phyloP scores from a whole-genome alignment of 2,888 invertebrate species.

The Hololepta plana region DNA sequence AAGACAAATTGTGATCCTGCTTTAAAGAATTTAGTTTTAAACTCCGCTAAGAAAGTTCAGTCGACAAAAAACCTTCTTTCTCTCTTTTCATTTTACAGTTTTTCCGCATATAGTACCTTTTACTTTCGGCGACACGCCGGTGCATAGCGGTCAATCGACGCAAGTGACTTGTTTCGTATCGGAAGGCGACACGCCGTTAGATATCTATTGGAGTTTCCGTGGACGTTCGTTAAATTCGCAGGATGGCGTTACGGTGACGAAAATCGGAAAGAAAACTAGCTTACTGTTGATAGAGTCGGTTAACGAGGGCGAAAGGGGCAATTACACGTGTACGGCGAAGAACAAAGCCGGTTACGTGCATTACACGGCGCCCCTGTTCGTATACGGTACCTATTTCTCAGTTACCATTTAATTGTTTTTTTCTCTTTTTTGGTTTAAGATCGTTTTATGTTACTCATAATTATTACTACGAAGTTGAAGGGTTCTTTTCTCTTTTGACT shows the following conservation, averaged over 20 bases:
- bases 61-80: too few relatives aligned
- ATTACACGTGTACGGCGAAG: constrained; percentile 26
- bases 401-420: too few relatives aligned
- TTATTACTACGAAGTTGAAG: too few relatives aligned
- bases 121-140: constrained; percentile 56
- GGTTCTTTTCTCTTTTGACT: too few relatives aligned
- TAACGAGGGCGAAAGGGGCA: constrained; percentile 23
- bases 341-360: constrained; percentile 24
- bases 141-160: constrained; percentile 61
- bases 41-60: too few relatives aligned
- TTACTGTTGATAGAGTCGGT: constrained; percentile 23
- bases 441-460: too few relatives aligned
- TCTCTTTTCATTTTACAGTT: too few relatives aligned
- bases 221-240: too few relatives aligned
- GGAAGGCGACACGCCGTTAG: constrained; percentile 37
- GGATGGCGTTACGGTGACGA: constrained; percentile 20
- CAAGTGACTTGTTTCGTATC: constrained; percentile 51
- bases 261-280: constrained; percentile 29
- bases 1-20: too few relatives aligned
- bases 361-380: constrained; percentile 22
- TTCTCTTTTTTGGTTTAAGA: too few relatives aligned
- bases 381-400: constrained; percentile 27
- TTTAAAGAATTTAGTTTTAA: too few relatives aligned
- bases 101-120: constrained; percentile 66
- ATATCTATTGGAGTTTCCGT: constrained; percentile 35